Percentiles rank a stretch among this genome's conserved stretches.
phyloP scores from a whole-genome alignment of 2,888 invertebrate species.

The Philhelius pedissequus region DNA sequence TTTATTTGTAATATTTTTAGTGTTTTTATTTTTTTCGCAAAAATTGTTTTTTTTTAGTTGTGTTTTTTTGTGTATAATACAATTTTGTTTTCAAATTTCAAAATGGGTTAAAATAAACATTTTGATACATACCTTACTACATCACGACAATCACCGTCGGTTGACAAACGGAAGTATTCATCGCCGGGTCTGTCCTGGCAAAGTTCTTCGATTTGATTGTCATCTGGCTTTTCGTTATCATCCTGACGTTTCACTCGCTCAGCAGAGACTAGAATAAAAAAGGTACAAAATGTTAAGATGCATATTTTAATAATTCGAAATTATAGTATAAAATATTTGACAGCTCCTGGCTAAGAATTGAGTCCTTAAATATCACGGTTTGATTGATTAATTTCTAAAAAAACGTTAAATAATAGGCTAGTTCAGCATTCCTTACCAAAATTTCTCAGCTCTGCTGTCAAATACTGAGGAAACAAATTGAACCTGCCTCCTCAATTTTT shows the following conservation, averaged over 20 bases:
- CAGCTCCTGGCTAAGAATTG: too few species aligned
- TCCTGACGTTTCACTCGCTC: conserved; percentile 84
- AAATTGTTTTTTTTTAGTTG: conserved; percentile 14
- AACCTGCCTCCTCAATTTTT: too few species aligned
- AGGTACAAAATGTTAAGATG: background rate
- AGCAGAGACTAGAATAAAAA: conserved; percentile 79
- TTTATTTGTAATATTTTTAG: conserved; percentile 29
- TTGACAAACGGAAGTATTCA: conserved; percentile 92
- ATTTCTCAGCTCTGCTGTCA: too few species aligned
- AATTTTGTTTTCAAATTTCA: conserved; percentile 24
- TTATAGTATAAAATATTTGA: background rate
- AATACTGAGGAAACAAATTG: too few species aligned
- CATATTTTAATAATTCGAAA: background rate
- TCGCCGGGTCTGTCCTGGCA: conserved; percentile 93
- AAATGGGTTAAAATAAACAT: background rate
- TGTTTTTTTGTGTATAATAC: conserved; percentile 14
- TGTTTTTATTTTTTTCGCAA: conserved; percentile 2
- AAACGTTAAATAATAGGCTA: too few species aligned
- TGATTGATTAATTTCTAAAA: too few species aligned
- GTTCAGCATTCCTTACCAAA: too few species aligned
- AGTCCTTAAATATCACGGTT: too few species aligned
- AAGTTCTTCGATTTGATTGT: conserved; percentile 88
- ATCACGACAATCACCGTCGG: conserved; percentile 93
- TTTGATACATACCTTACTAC: conserved; percentile 88
- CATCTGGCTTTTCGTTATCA: conserved; percentile 81